A percentile compares a stretch with the other conserved stretches of the same genome.
phyloP scores from a whole-genome alignment of 2,888 invertebrate genomes.

The Matsumyia berberina region DNA sequence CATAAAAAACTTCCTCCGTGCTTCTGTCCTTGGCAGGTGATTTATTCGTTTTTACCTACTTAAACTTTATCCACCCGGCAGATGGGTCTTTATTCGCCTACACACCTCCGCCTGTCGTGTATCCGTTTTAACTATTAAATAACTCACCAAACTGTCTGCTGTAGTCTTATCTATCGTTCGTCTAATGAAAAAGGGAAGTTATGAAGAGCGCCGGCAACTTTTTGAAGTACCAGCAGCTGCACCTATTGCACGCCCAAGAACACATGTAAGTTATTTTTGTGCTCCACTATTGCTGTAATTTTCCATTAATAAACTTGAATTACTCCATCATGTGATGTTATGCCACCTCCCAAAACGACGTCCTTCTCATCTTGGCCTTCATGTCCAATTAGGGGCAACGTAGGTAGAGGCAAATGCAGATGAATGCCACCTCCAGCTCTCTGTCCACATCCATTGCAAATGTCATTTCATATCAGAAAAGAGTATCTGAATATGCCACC shows the following conservation, averaged over 20 bases:
- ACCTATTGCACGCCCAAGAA: slow-evolving; percentile 22
- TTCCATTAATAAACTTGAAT: slow-evolving; percentile 61
- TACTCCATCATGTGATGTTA: slow-evolving; percentile 15
- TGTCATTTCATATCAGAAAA: slow-evolving; percentile 52
- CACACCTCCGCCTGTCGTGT: neutral
- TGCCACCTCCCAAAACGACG: slow-evolving; percentile 14
- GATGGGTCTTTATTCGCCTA: slow-evolving; percentile 48
- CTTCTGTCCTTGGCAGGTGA: slow-evolving; percentile 46
- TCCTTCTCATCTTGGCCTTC: too few species aligned
- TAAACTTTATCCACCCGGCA: slow-evolving; percentile 61
- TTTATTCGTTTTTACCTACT: slow-evolving; percentile 69
- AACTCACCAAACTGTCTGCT: slow-evolving; percentile 36
- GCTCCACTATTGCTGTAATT: slow-evolving; percentile 32
- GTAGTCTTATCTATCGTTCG: slow-evolving; percentile 11
- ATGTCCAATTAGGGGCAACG: slow-evolving; percentile 45
- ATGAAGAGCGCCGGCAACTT: neutral
- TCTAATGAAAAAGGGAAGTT: slow-evolving; percentile 26
- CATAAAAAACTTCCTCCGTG: slow-evolving; percentile 7
- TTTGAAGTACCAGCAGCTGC: neutral
- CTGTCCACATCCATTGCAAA: slow-evolving; percentile 64
- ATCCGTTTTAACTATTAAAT: slow-evolving; percentile 39
- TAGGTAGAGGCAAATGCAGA: slow-evolving; percentile 46
- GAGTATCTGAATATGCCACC: slow-evolving; percentile 8
- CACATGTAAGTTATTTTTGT: slow-evolving; percentile 32
- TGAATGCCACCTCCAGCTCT: slow-evolving; percentile 64